These are phyloP conservation scores for Crotalus viridis DNA, from an alignment of 2,113 vertebrate genomes.

Conservation along the genomic window DNA sequence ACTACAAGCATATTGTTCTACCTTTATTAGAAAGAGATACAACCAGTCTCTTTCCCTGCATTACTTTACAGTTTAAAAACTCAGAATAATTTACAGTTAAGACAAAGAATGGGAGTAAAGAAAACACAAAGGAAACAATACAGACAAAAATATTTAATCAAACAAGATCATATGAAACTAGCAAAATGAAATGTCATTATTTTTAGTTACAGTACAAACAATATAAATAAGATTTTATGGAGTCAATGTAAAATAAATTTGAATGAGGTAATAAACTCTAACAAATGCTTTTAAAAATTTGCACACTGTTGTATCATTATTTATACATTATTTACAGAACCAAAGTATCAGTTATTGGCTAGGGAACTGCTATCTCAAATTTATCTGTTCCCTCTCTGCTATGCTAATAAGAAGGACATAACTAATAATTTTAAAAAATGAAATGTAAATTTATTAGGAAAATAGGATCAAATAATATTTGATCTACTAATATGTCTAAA, in stretches of 20 bases:
- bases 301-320: conserved; percentile 48
- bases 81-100: conserved; percentile 88
- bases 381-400: conserved; percentile 31
- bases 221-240: conserved; percentile 84
- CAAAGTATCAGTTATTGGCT: conserved; percentile 35
- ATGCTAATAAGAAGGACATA: conserved; percentile 17
- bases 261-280: conserved; percentile 84
- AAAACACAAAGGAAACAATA: conserved; percentile 68
- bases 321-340: conserved; percentile 77
- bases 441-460: not conserved
- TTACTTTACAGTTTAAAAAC: conserved; percentile 79
- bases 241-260: conserved; percentile 72
- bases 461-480: accelerated
- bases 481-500: not conserved
- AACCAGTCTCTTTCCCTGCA: conserved; percentile 77
- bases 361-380: conserved; percentile 27
- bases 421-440: conserved; percentile 32
- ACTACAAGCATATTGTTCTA: conserved; percentile 62
- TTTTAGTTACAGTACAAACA: conserved; percentile 79
- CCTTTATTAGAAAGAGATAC: conserved; percentile 97
- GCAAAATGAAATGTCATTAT: conserved; percentile 69
- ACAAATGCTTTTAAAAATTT: conserved; percentile 52
- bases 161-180: conserved; percentile 71
- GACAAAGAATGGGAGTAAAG: conserved; percentile 67
- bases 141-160: conserved; percentile 73